Evolutionary conservation across 1,140 invertebrate genomes (phyloP).

Genomic region (Thaumetopoea pityocampa): DNA sequence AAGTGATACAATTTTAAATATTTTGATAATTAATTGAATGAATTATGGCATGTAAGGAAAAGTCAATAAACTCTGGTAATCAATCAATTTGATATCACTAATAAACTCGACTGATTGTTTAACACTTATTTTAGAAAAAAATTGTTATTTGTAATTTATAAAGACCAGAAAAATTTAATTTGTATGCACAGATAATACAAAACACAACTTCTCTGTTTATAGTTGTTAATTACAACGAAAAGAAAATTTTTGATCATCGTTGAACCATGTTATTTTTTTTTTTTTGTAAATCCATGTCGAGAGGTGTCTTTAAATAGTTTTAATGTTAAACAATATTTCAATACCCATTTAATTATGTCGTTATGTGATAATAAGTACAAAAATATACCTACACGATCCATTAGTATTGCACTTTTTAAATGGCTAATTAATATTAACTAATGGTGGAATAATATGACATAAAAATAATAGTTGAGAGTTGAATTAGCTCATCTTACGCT

Average conservation of each 20-base stretch:
- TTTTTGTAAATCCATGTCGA: not conserved
- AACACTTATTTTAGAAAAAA: too few relatives aligned
- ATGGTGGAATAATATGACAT: conserved; percentile 5
- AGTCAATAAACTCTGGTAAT: too few relatives aligned
- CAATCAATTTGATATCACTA: too few relatives aligned
- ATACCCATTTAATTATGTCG: conserved; percentile 3
- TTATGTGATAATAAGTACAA: conserved; percentile 14
- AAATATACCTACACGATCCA: conserved; percentile 4
- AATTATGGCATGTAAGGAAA: too few relatives aligned
- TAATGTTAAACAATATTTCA: not conserved
- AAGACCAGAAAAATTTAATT: too few relatives aligned
- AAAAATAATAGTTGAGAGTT: conserved; percentile 10
- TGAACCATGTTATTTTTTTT: not conserved
- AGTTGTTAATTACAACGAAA: not conserved
- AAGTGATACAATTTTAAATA: too few relatives aligned
- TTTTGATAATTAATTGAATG: too few relatives aligned
- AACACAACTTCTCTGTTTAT: too few relatives aligned
- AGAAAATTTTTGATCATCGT: not conserved
- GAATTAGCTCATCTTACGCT: conserved; percentile 7
- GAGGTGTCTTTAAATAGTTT: not conserved
- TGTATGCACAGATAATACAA: too few relatives aligned
- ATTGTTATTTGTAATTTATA: too few relatives aligned
- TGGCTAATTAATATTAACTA: conserved; percentile 3
- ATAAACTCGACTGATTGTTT: too few relatives aligned
- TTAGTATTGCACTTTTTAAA: conserved; percentile 4